Evolutionary conservation across 2,797 vertebrate genomes (phyloP).

Genomic region (Eleutherodactylus coqui): DNA sequence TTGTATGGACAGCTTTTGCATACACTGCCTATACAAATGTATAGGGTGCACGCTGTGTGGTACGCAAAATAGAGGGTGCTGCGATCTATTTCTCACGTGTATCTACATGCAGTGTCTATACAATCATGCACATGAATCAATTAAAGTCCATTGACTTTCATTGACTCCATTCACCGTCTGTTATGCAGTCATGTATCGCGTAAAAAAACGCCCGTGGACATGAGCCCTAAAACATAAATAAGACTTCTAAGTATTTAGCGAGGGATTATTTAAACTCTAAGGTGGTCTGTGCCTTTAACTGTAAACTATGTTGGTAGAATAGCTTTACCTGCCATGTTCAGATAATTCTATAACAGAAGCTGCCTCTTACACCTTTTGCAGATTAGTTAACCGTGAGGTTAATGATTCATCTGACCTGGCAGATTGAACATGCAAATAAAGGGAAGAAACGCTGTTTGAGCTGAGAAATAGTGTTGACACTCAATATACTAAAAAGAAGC

Average conservation of each 20-base stretch:
- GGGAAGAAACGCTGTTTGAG: not conserved
- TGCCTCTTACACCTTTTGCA: constrained; percentile 21
- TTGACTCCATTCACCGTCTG: no score
- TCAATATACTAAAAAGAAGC: constrained; percentile 9
- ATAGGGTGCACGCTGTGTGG: no score
- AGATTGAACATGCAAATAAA: constrained; percentile 32
- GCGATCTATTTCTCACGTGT: no score
- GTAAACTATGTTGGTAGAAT: not conserved
- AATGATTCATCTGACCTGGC: constrained; percentile 23
- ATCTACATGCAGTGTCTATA: no score
- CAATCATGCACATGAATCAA: no score
- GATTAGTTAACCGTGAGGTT: constrained; percentile 16
- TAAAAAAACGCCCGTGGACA: no score
- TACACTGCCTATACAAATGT: no score
- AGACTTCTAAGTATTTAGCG: not conserved
- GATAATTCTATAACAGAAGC: constrained; percentile 19
- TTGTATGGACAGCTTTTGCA: no score
- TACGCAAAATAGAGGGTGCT: no score
- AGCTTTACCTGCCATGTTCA: not conserved
- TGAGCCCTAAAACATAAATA: not conserved
- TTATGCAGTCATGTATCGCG: no score
- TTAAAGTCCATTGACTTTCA: no score
- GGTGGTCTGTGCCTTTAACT: not conserved
- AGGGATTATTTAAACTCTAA: not conserved
- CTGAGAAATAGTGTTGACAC: constrained; percentile 6